Evolutionary conservation across 1,140 invertebrate species (phyloP).

Genomic region (Eueides isabella): DNA sequence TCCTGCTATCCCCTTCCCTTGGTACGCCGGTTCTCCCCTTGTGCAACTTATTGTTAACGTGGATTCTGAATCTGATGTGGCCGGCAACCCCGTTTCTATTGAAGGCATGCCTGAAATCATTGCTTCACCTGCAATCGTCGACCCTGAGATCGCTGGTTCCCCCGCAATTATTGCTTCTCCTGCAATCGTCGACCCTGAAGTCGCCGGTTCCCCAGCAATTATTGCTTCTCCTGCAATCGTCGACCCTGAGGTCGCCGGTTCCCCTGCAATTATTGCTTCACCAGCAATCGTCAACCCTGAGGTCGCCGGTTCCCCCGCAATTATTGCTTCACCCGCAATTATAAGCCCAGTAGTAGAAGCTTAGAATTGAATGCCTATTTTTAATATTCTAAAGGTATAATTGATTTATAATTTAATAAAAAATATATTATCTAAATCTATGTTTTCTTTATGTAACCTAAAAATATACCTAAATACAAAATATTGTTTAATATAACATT

Average conservation of each 20-base stretch:
- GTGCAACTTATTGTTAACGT: conserved; percentile 55
- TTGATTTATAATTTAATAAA: no score
- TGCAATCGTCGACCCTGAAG: not conserved
- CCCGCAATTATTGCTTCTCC: not conserved
- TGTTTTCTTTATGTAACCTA: no score
- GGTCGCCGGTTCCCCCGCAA: conserved; percentile 27
- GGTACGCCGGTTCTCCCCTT: conserved; percentile 41
- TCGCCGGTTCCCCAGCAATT: not conserved
- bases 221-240: conserved; percentile 5
- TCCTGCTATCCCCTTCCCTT: no score
- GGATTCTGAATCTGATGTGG: conserved; percentile 11
- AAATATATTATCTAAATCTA: no score
- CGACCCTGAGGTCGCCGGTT: not conserved
- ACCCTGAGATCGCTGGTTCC: not conserved
- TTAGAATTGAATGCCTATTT: no score
- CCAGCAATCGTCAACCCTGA: no score
- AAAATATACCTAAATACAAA: no score
- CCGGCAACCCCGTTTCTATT: conserved; percentile 12
- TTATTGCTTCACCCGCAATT: conserved; percentile 54
- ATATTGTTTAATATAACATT: no score
- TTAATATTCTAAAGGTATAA: no score
- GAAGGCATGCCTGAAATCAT: not conserved
- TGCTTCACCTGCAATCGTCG: conserved; percentile 10
- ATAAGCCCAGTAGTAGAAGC: no score
- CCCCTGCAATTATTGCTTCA: no score